These are phyloP conservation scores for Argya squamiceps DNA, from an alignment of 2,797 vertebrate genomes.

Conservation along the genomic window DNA sequence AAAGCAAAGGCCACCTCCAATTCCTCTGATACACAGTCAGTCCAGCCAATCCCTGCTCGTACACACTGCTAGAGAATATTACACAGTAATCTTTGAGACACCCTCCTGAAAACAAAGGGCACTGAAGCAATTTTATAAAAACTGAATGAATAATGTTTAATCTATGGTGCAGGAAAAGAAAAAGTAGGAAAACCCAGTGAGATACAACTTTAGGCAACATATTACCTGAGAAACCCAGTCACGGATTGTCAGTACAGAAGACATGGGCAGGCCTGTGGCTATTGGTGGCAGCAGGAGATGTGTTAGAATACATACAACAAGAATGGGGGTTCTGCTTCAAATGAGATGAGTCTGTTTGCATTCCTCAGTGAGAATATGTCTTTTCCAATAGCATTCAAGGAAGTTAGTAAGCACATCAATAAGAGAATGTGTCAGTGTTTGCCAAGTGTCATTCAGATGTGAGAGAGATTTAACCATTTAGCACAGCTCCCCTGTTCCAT, in stretches of 20 bases:
- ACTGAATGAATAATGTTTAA: neutral
- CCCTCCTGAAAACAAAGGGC: neutral
- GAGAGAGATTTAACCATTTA: slow-evolving; percentile 27
- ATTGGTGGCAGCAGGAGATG: neutral
- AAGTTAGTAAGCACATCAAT: slow-evolving; percentile 13
- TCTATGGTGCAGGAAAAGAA: neutral
- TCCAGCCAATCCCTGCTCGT: neutral
- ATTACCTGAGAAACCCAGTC: neutral
- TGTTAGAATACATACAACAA: neutral
- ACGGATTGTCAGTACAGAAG: neutral
- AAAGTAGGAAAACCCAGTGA: neutral
- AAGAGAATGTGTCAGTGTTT: slow-evolving; percentile 4
- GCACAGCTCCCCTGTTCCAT: neutral
- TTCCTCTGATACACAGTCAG: neutral
- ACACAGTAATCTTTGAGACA: neutral
- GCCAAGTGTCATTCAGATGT: neutral
- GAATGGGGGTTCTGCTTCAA: neutral
- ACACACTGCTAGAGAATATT: neutral
- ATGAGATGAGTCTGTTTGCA: neutral
- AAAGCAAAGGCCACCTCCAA: neutral
- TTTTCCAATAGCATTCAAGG: slow-evolving; percentile 7
- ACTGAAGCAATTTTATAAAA: neutral
- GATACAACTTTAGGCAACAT: neutral
- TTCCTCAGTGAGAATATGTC: neutral
- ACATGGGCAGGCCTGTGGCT: neutral